Base-by-base conservation (phyloP, 2,888 invertebrate species). In the Plebejus anna region DNA sequence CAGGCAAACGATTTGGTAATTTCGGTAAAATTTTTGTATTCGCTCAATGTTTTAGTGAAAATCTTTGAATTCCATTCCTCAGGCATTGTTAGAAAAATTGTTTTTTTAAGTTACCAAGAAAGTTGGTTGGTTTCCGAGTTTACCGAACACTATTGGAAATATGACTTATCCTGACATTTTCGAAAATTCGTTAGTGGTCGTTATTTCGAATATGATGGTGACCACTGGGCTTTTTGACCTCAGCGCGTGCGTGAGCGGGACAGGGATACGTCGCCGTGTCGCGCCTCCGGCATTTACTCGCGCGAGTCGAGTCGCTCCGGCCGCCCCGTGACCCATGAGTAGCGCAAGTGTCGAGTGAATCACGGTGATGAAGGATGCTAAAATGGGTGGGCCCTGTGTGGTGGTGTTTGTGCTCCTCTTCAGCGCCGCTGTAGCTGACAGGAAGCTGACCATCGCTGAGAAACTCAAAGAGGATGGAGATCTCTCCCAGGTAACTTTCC, bases 391-490 rank as follows among this genome's bases (percentile, higher is more conserved):
- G 84, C 87, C 84, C 79, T 81, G 86, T 81, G 91, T 93, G 89
- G 82, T 92, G 81, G 87, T 91, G 83, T 87, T 92, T 84, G 89
- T 94, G 89, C 85, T 90, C 85, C 89, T 87, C 78, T 81, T 85
- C 76, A 85, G 87, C 82, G 79, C 85, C 76, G 89, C 84, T 70
- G 79, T 82, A 22, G 91, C 88, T 61, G 91, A 92, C 76, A 88
- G 88, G 82, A 92, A 91, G 86, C 86, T 90, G 83, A 95, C 95
- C 79, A 92, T 96, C 79, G 92, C 95, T 81, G 95, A 96, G 87
- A 96, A 95, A 91, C 94, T 96, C 82, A 91, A 92, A 82, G 94
- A 94, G 87, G 96, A 96, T 89, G 87, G 95, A 79, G 96, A 96
- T 86, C 93, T 96, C 81, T 96, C 96, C 81, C 95, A 96, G 96